Evolutionary conservation across 1,140 invertebrate genomes (phyloP), one percentile per base, ranked within the genome.

Genomic region (Homarus americanus): DNA sequence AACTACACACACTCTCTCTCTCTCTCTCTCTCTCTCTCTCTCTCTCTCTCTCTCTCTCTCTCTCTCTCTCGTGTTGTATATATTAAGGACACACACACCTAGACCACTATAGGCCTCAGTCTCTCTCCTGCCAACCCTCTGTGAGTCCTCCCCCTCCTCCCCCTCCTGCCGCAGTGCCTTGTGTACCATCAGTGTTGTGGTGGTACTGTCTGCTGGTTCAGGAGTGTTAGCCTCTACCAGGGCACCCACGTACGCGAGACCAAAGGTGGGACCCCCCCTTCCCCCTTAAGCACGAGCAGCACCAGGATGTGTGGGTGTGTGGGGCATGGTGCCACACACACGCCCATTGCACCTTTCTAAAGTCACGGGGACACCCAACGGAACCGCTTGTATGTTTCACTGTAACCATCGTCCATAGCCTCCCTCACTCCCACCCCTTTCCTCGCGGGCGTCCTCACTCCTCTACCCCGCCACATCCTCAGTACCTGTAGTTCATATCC

Each of bases 281-380:
- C 58, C 15, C 58, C 58, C 44, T 49, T 7, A 49, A 15, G 15
- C 44, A 15, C 9, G 44, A 1, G 28, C 63, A 28, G 63, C 28
- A 7, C 63, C 5, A 9, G n/a, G n/a, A 9, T 32, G 63, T 24
- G 28, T 32, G 63, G 24, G 63, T 69, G 44, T 49, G 63, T 41
- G 49, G 49, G 28, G 78, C 44, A 24, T n/a, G 41, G 78, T 10
- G 10, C 32, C 49, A 10, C 53, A 49, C 44, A 58, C 49, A 53
- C 24, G 4, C 32, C 79, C 79, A 36, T 32, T 63, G 34, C 34
- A 32, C 69, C 69, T 75, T 44, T 75, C 38, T n/a, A 49, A 32
- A 72, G 83, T 72, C 83, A 85, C 83, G 83, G 83, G 83, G 83
- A 49, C 69, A 73, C 83, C 83, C 83, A 85, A 17, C 66, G 69